phyloP scores from a whole-genome alignment of 2,113 vertebrate species.

The Oenanthe oenanthe region DNA sequence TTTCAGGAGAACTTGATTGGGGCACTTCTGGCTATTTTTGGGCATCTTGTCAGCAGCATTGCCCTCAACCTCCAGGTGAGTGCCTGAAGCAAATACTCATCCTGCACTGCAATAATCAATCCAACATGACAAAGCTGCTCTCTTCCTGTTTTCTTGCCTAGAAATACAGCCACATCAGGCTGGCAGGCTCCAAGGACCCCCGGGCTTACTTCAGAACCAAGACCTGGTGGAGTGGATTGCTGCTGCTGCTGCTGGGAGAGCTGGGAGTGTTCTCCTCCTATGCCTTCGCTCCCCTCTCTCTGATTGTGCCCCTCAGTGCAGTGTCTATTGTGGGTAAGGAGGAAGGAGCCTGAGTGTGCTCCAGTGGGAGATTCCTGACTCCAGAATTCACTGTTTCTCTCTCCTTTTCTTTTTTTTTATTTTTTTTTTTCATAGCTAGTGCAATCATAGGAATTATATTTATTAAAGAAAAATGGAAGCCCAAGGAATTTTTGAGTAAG shows the following conservation, averaged over 20 bases:
- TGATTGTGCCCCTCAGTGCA: constrained; percentile 89
- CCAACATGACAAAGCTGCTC: accelerated
- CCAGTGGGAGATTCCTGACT: not conserved
- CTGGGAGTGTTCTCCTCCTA: constrained; percentile 90
- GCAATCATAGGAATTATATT: constrained; percentile 95
- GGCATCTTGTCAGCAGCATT: constrained; percentile 92
- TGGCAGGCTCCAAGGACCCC: constrained; percentile 86
- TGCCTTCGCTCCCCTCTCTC: constrained; percentile 89
- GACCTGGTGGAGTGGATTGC: constrained; percentile 93
- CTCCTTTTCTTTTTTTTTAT: not conserved
- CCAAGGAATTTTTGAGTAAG: constrained; percentile 94
- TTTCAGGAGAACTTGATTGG: constrained; percentile 94
- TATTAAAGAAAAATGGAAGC: constrained; percentile 92
- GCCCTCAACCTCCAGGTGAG: constrained; percentile 92
- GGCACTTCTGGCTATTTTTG: constrained; percentile 92
- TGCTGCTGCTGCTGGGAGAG: constrained; percentile 88
- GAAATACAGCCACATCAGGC: constrained; percentile 92
- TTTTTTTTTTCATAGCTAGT: constrained; percentile 78
- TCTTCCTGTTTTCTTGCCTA: constrained; percentile 37
- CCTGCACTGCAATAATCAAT: not conserved
- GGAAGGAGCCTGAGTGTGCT: not conserved
- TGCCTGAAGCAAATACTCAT: not conserved
- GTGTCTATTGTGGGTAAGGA: constrained; percentile 89
- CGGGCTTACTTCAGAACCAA: constrained; percentile 90
- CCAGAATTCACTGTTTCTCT: not conserved